Evolutionary conservation across 2,888 invertebrate species (phyloP), one percentile per base, ranked within the genome.

Genomic region (Poecilus cupreus): DNA sequence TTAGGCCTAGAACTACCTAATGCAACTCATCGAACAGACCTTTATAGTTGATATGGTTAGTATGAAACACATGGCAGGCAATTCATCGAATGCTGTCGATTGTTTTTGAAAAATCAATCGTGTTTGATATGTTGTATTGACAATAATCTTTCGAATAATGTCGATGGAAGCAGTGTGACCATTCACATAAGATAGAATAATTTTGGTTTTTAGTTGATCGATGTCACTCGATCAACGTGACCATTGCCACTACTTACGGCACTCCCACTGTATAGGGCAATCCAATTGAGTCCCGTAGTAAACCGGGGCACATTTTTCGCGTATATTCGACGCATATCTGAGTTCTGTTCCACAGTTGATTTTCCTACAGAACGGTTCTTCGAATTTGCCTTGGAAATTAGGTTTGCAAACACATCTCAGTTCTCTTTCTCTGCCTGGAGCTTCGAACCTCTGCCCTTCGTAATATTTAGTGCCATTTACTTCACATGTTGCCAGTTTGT

Each of bases 211-310:
- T n/a, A n/a, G n/a, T n/a, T n/a, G n/a, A n/a, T n/a, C n/a, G n/a
- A n/a, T n/a, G n/a, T n/a, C n/a, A n/a, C n/a, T n/a, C n/a, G n/a
- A n/a, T n/a, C n/a, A n/a, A n/a, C n/a, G n/a, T n/a, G n/a, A n/a
- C n/a, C n/a, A n/a, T n/a, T n/a, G n/a, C n/a, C n/a, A n/a, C n/a
- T 57, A 83, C 85, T 83, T 84, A 85, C 85, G 82, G 49, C 85
- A 85, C 32, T 83, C 64, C 79, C 82, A 85, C 6, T 81, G 76
- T n/a, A 51, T 77, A 6, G 84, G 84, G 70, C 85, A 85, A 46
- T 83, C 83, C 39, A 81, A 76, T 6, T 51, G 57, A 16, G 11
- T 20, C n/a, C 46, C 54, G 10, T 74, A 37, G 72, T 83, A 85
- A 6, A 83, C 80, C 4, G 84, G 83, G 16, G 85, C 85, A 54